phyloP scores from a whole-genome alignment of 2,797 vertebrate genomes.

The Falco columbarius region DNA sequence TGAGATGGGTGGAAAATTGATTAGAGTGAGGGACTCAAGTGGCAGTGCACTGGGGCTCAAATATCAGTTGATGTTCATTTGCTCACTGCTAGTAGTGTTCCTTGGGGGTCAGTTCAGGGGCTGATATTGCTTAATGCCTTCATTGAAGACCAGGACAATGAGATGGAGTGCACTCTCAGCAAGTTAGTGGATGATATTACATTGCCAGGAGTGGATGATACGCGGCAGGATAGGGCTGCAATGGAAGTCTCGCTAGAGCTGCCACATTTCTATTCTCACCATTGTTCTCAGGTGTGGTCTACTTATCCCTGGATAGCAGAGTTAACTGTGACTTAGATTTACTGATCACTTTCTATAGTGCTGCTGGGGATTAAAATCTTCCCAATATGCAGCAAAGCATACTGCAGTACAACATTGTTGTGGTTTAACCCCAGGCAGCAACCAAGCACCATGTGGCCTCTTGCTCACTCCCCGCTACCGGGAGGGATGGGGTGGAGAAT shows the following conservation, averaged over 20 bases:
- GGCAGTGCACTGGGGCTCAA: background rate
- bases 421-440: too few relatives aligned
- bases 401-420: background rate
- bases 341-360: background rate
- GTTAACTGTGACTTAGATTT: background rate
- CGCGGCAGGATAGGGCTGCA: background rate
- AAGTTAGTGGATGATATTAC: background rate
- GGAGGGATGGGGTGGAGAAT: too few relatives aligned
- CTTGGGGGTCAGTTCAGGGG: fast-evolving
- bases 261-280: background rate
- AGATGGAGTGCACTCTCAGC: background rate
- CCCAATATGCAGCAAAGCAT: background rate
- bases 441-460: too few relatives aligned
- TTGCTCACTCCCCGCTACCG: too few relatives aligned
- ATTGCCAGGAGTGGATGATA: background rate
- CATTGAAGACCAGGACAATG: background rate
- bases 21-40: background rate
- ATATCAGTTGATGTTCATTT: background rate
- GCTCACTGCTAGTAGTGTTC: background rate
- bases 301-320: background rate
- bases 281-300: background rate
- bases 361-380: background rate
- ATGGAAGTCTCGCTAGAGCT: background rate
- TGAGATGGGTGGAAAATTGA: background rate
- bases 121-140: background rate